Base-by-base conservation (phyloP, 2,797 vertebrate species). In the Naso thynnoides region DNA sequence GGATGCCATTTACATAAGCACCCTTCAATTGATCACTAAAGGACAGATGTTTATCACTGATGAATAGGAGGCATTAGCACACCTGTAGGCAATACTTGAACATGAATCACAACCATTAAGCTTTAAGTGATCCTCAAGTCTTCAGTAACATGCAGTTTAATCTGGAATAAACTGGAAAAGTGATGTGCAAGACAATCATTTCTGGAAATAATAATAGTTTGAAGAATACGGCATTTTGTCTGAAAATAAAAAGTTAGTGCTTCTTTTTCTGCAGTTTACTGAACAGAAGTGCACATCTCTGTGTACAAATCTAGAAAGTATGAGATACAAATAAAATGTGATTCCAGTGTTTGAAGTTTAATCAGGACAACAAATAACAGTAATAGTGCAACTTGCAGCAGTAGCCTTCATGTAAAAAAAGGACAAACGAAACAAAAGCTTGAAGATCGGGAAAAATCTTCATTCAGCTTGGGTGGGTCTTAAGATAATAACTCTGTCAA, bases 261-360 rank as follows among this genome's bases (percentile, higher is more conserved):
- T 24, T 24, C 6, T 21, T 26, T 3, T 39, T 19, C 18, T 29
- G 5, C 31, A 24, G n/a, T 23, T 67, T 21, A 45, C 16, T 8
- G 23, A 54, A 29, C 60, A 42, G 18, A 11, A 36, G 33, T 36
- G 33, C 10, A 65, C 19, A 39, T 8, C 4, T 44, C 19, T 62
- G 38, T 2, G 33, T 1, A 2, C 6, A 47, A 50, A 33, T 38
- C 3, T 31, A 36, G 3, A n/a, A 50, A 66, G 33, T 15, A 27
- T 9, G 1, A 36, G 2, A 63, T 19, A 44, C 23, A 50, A 53
- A 8, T 15, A 23, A 70, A 44, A 73, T 72, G 61, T 41, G 61
- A 83, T 82, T 89, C 73, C 90, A 92, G 89, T 91, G 88, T 81
- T 69, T 82, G 55, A 65, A 59, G 69, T 91, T 93, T 90, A 90